Base-by-base conservation (phyloP, 2,888 invertebrate species). In the Parasteatoda lunata region DNA sequence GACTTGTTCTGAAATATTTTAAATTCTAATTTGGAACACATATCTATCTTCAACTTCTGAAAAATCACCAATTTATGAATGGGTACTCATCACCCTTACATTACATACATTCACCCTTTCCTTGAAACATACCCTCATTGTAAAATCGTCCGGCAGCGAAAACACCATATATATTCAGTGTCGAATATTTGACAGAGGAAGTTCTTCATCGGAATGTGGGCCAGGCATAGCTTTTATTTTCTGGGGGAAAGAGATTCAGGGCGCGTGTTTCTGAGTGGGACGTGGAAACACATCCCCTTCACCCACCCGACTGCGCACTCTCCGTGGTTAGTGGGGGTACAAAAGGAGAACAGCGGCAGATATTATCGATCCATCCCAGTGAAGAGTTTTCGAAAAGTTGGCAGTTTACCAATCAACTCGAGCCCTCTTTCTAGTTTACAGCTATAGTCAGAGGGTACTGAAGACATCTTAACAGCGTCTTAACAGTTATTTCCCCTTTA, bases 371-470 rank as follows among this genome's bases (percentile, higher is more conserved):
- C 85, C 59, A 52, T 54, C 59, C 45, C 69, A 51, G 70, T 52
- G 65, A 79, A 69, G 77, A 77, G 77, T 82, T 82, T 83, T 72
- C 48, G 71, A 65, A 76, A 86, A 86, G 85, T 86, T 86, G 85
- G 85, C 85, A 86, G 80, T 86, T 86, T 86, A 86, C 85, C 85
- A 86, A 86, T 86, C 85, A 85, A 71, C 77, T 59, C 59, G 59
- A 59, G 59, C 59, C 59, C 80, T 76, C 51, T 70, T 47, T 59
- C 77, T 76, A 71, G 80, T 86, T 80, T 86, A 76, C 80, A 80
- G 76, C 85, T 80, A 86, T 80, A 77, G 80, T 86, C 80, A 79
- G 48, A 71, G 66, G 69, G 64, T 49, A 66, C 65, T 49, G 13
- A 54, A 59, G 81, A 81, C 52, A 81, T 75, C 66, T 68, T 68